Conservation (phyloP, 1,140 invertebrate genomes). For the Homalodisca vitripennis region DNA sequence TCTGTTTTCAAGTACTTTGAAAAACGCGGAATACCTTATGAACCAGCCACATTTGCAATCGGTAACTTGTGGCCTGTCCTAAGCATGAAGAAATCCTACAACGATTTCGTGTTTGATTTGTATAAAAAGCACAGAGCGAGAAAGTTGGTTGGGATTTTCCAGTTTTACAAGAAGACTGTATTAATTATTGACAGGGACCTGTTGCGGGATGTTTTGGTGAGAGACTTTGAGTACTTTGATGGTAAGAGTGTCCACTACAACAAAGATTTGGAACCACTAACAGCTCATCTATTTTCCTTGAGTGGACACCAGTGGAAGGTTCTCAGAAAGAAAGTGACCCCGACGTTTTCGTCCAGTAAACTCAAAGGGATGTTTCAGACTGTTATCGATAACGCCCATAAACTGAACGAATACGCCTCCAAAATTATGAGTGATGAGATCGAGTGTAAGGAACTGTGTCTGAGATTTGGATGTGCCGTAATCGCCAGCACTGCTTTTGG, state of each 20-base stretch:
- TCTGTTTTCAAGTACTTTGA: conserved; percentile 35
- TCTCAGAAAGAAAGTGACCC: conserved; percentile 57
- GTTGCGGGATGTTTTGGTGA: conserved; percentile 52
- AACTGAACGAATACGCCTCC: conserved; percentile 11
- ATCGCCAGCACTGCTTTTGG: conserved; percentile 51
- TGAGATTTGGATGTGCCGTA: too few species aligned
- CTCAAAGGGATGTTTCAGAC: conserved; percentile 54
- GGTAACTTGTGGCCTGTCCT: conserved; percentile 29
- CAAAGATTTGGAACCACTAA: conserved; percentile 51
- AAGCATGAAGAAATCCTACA: neutral
- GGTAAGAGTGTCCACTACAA: conserved; percentile 50
- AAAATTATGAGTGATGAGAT: neutral
- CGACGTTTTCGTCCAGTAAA: conserved; percentile 62
- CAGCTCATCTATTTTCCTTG: conserved; percentile 51
- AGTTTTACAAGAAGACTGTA: conserved; percentile 3
- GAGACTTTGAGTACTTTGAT: conserved; percentile 55
- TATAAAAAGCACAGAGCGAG: neutral
- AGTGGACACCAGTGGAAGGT: conserved; percentile 57
- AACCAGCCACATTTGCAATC: conserved; percentile 32
- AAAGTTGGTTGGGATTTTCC: conserved; percentile 12
- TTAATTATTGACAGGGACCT: conserved; percentile 46
- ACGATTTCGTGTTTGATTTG: neutral
- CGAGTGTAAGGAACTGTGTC: conserved; percentile 14
- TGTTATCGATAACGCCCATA: conserved; percentile 47
- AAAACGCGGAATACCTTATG: conserved; percentile 28